Base-by-base conservation (phyloP, 2,888 invertebrate genomes). In the Drosophila algonquin region DNA sequence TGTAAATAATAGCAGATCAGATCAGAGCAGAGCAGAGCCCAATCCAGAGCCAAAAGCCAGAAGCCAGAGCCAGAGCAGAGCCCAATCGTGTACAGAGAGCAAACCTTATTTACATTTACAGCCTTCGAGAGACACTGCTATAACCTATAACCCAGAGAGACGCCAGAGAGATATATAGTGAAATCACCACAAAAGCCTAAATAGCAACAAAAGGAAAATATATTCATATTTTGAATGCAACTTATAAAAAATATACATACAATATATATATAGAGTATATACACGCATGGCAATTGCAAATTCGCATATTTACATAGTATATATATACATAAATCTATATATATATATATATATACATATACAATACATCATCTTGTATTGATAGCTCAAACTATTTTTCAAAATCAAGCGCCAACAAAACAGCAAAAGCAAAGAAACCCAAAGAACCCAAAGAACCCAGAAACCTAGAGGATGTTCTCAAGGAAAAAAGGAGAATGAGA, bases 181-280 rank as follows among this genome's bases (percentile, higher is more conserved):
- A 63, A 88, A 73, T 89, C 85, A 85, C 85, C 85, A 89, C n/a
- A 89, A 85, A 71, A 88, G 85, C 85, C 85, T 85, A 88, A 76
- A 74, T 70, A 64, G 67, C 77, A 79, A 63, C 35, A 65, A 67
- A 47, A 75, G 69, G 48, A 54, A 59, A 72, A 64, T 63, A 84
- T 87, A 82, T 78, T 81, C 89, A 87, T 89, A 83, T 87, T 89
- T 89, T 81, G 79, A 76, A 88, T 83, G 78, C 77, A 70, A 71
- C 52, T 69, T 69, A 68, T 55, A 75, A 86, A 21, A 48, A 65
- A 68, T 54, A 77, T 53, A 57, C 30, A 62, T 35, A 35, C 35
- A 35, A 35, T 35, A 32, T 35, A 32, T 9, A 32, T 30, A 74
- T 32, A 55, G 10, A 55, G 40, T 54, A 57, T 65, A 73, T 56